Conservation (phyloP, 2,113 vertebrate genomes). For the Pachycephala philippinensis region DNA sequence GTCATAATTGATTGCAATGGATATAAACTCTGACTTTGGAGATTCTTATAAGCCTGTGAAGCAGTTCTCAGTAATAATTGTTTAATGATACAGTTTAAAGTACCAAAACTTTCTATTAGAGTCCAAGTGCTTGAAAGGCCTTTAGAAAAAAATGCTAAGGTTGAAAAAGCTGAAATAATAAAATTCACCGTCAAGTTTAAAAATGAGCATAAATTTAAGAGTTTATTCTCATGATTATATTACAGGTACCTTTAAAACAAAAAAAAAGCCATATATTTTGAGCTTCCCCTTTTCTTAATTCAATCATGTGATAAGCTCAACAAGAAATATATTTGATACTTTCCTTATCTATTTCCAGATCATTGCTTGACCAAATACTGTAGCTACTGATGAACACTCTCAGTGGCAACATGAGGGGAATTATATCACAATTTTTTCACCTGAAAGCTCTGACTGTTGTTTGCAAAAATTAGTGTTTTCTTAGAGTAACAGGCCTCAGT, state of each 20-base stretch:
- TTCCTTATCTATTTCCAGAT: not conserved
- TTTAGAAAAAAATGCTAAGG: not conserved
- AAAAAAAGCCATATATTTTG: not conserved
- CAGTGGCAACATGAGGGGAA: not conserved
- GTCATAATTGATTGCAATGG: not conserved
- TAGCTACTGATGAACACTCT: not conserved
- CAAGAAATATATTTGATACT: not conserved
- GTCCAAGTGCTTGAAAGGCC: not conserved
- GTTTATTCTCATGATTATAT: not conserved
- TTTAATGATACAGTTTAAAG: not conserved
- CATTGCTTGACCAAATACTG: not conserved
- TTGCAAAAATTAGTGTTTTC: not conserved
- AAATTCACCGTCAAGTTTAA: not conserved
- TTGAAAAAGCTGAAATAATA: not conserved
- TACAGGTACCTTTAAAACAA: not conserved
- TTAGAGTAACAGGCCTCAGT: accelerated
- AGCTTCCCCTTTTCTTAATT: not conserved
- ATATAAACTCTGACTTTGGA: not conserved
- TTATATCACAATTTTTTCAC: not conserved
- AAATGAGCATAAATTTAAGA: not conserved
- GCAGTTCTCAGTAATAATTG: not conserved
- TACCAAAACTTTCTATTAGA: not conserved
- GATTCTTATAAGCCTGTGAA: not conserved
- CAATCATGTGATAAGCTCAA: not conserved
- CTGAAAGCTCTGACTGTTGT: not conserved